A percentile compares a stretch with the other conserved stretches of the same genome.
Conservation (phyloP, 2,797 vertebrate genomes). For the Tapirus indicus region DNA sequence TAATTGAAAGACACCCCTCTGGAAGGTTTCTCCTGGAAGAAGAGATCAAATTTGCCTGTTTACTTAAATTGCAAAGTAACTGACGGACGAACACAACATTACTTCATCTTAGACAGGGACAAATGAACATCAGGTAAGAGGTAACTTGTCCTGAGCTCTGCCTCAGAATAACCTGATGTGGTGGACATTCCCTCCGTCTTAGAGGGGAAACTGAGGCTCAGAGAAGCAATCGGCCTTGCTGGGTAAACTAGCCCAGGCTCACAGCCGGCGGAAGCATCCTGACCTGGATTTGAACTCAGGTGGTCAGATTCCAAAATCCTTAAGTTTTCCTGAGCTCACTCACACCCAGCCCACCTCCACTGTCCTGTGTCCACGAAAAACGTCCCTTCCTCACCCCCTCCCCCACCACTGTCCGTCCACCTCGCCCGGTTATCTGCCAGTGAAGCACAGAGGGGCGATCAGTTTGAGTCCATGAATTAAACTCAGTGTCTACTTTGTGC, state of each 20-base stretch:
- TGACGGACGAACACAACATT: rapidly evolving
- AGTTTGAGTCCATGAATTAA: not conserved
- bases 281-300: not conserved
- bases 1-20: not conserved
- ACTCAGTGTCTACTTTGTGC: too few relatives aligned
- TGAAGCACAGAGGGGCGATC: rapidly evolving
- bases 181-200: too few relatives aligned
- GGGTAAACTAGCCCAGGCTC: too few relatives aligned
- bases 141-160: not conserved
- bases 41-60: not conserved
- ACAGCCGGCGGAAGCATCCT: not conserved
- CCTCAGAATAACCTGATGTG: not conserved
- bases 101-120: not conserved
- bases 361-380: not conserved
- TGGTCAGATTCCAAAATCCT: not conserved
- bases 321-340: not conserved
- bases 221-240: rapidly evolving
- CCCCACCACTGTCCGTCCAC: rapidly evolving
- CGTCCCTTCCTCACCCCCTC: rapidly evolving
- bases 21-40: not conserved
- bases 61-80: not conserved
- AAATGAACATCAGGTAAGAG: rapidly evolving
- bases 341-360: rapidly evolving
- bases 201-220: not conserved
- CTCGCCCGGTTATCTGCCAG: rapidly evolving